These are phyloP conservation scores for Hydropotes inermis DNA, from an alignment of 2,113 vertebrate genomes.

Conservation along the genomic window DNA sequence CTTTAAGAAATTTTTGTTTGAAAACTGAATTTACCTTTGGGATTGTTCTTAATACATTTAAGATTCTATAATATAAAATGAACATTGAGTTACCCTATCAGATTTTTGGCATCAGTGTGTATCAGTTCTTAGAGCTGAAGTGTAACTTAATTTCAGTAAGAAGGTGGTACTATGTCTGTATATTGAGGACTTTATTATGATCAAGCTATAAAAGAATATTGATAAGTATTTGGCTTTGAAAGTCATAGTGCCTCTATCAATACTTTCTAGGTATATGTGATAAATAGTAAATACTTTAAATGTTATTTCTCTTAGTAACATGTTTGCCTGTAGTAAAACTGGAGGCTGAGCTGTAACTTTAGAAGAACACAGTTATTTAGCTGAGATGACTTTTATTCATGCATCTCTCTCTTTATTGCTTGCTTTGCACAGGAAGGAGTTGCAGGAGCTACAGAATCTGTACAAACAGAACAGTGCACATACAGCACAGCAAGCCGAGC, in stretches of 20 bases:
- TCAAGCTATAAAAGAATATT: constrained; percentile 66
- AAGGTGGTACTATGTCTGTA: constrained; percentile 57
- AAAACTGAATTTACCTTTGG: not conserved
- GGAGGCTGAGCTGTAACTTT: constrained; percentile 53
- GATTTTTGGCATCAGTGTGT: constrained; percentile 2
- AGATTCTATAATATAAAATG: not conserved
- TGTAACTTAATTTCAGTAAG: constrained; percentile 68
- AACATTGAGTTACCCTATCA: not conserved
- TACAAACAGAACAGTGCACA: constrained; percentile 88
- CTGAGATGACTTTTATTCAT: constrained; percentile 34
- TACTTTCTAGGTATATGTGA: constrained; percentile 59
- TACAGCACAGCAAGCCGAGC: constrained; percentile 86
- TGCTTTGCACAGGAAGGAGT: constrained; percentile 84
- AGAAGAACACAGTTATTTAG: constrained; percentile 53
- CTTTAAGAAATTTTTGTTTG: constrained; percentile 25
- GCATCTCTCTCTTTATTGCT: constrained; percentile 66
- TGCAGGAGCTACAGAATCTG: constrained; percentile 87
- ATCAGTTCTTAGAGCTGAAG: constrained; percentile 39
- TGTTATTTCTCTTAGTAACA: constrained; percentile 68
- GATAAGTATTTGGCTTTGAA: constrained; percentile 62
- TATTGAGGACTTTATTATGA: constrained; percentile 63
- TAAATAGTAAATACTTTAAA: constrained; percentile 75
- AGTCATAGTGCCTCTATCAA: constrained; percentile 53
- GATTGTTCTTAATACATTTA: not conserved
- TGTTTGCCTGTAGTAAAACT: constrained; percentile 60